Conservation (phyloP, 2,113 vertebrate species). For the Stercorarius parasiticus region DNA sequence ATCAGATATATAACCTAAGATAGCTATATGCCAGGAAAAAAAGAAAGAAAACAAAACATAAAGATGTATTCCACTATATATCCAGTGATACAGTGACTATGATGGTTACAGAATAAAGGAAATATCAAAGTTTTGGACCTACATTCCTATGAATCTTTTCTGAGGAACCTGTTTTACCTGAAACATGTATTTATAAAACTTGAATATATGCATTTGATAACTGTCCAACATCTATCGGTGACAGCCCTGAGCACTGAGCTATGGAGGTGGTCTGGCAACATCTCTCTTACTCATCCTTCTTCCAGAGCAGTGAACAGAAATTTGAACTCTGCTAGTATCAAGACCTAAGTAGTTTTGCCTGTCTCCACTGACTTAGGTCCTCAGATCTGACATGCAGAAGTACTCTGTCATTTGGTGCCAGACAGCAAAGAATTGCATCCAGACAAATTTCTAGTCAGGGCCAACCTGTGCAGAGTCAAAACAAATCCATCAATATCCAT, state of each 20-base stretch:
- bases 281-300: not conserved
- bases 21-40: not conserved
- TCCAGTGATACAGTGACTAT: not conserved
- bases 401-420: not conserved
- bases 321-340: not conserved
- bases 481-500: conserved; percentile 22
- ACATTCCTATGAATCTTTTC: not conserved
- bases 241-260: not conserved
- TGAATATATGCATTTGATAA: not conserved
- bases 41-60: not conserved
- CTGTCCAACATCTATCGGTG: not conserved
- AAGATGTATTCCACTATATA: not conserved
- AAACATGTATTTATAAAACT: not conserved
- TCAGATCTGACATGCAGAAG: not conserved
- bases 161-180: not conserved
- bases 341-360: not conserved
- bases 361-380: not conserved
- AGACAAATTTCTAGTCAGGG: not conserved
- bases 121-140: not conserved
- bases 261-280: not conserved
- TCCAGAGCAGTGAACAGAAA: not conserved
- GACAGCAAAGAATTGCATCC: not conserved
- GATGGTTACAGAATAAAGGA: not conserved
- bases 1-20: not conserved
- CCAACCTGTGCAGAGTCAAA: conserved; percentile 2